These are phyloP conservation scores for Orthochromis malagaraziensis DNA, from an alignment of 2,113 vertebrate species.

Conservation along the genomic window DNA sequence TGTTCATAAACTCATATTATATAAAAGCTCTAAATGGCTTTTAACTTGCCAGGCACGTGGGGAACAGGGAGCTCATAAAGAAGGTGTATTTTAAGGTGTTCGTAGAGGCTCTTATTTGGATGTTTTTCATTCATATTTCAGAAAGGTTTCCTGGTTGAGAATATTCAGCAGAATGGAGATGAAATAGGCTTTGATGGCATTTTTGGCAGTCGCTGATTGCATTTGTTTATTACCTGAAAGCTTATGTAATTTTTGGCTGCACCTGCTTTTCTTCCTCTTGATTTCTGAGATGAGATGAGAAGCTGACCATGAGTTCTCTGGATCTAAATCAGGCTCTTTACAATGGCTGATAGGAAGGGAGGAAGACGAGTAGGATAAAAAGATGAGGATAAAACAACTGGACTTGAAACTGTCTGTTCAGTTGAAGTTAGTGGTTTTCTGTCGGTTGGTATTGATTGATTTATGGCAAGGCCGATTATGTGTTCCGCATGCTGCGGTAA, in stretches of 20 bases:
- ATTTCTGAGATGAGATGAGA: not conserved
- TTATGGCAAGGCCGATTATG: not conserved
- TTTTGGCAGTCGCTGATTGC: not conserved
- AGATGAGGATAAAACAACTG: not conserved
- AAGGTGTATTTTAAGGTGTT: not conserved
- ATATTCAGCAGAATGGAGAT: not conserved
- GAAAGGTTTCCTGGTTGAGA: not conserved
- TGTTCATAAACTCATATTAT: constrained; percentile 27
- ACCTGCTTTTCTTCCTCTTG: not conserved
- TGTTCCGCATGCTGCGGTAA: not conserved
- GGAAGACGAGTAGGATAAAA: not conserved
- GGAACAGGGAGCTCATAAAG: not conserved
- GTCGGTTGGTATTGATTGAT: not conserved
- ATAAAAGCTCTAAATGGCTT: constrained; percentile 26
- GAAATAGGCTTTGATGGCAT: not conserved
- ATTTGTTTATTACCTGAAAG: not conserved
- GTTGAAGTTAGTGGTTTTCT: not conserved
- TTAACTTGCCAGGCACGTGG: not conserved
- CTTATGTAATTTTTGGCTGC: not conserved
- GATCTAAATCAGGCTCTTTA: not conserved
- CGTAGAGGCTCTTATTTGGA: not conserved
- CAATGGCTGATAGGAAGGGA: not conserved
- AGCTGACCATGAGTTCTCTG: not conserved
- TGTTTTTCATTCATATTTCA: not conserved
- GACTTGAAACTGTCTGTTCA: not conserved